Conservation (phyloP, 2,888 invertebrate species). For the Autographa gamma region DNA sequence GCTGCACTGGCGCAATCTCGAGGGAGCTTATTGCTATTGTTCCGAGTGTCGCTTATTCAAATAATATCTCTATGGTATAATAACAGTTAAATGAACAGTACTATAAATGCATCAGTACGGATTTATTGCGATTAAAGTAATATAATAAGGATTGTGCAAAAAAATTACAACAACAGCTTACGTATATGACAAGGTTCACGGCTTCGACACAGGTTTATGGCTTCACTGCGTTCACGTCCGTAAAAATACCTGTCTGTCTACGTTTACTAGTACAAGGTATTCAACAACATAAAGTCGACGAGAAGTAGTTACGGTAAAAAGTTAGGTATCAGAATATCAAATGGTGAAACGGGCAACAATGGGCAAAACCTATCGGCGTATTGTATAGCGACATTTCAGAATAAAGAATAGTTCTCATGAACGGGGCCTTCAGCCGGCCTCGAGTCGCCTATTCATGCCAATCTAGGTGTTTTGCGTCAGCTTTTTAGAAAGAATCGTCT, state of each 20-base stretch:
- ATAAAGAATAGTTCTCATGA: slow-evolving; percentile 78
- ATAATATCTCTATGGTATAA: slow-evolving; percentile 34
- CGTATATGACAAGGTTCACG: slow-evolving; percentile 63
- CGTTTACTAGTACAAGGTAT: slow-evolving; percentile 56
- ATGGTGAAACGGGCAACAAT: slow-evolving; percentile 74
- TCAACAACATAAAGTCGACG: slow-evolving; percentile 57
- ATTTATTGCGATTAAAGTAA: slow-evolving; percentile 18
- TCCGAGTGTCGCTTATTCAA: slow-evolving; percentile 66
- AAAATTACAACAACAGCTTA: slow-evolving; percentile 42
- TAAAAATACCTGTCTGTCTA: slow-evolving; percentile 60
- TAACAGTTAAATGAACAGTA: slow-evolving; percentile 48
- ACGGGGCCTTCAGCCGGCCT: slow-evolving; percentile 64
- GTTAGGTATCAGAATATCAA: slow-evolving; percentile 63
- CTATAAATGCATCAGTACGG: slow-evolving; percentile 11
- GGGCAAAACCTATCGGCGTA: slow-evolving; percentile 74
- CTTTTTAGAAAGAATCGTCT: slow-evolving; percentile 40
- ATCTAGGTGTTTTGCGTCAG: slow-evolving; percentile 36
- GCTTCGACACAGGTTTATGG: slow-evolving; percentile 64
- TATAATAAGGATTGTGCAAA: slow-evolving; percentile 28
- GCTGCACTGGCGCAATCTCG: slow-evolving; percentile 66
- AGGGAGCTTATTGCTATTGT: slow-evolving; percentile 77
- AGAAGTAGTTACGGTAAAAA: slow-evolving; percentile 57
- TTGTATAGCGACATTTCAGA: slow-evolving; percentile 70
- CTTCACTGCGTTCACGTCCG: slow-evolving; percentile 67
- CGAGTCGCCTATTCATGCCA: slow-evolving; percentile 53